These are phyloP conservation scores for Manis crassicaudata DNA, from an alignment of 2,797 vertebrate genomes.

Conservation along the genomic window DNA sequence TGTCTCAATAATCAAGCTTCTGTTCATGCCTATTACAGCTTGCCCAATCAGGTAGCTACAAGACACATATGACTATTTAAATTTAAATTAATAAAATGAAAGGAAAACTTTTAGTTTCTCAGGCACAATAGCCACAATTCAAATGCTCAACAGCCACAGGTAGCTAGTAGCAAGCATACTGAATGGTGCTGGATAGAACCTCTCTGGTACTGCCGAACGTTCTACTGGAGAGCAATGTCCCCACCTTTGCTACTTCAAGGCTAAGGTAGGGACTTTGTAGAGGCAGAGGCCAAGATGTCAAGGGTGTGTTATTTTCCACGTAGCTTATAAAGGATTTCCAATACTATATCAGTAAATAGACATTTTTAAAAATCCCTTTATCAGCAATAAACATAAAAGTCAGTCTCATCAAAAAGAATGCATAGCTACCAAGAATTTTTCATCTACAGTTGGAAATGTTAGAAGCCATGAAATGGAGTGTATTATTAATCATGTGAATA, in stretches of 20 bases:
- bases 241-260: neutral
- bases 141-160: neutral
- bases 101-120: neutral
- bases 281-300: neutral
- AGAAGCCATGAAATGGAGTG: slow-evolving; percentile 18
- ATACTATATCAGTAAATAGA: neutral
- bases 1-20: neutral
- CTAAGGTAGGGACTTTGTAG: neutral
- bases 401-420: slow-evolving; percentile 51
- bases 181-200: neutral
- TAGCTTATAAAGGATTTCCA: slow-evolving; percentile 36
- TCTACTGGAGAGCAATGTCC: neutral
- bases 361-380: neutral
- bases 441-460: neutral
- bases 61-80: neutral
- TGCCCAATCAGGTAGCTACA: neutral
- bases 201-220: neutral
- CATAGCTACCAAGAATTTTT: slow-evolving; percentile 41
- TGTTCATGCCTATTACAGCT: neutral
- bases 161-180: neutral
- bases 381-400: slow-evolving; percentile 54
- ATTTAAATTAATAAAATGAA: slow-evolving; percentile 6
- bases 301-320: neutral
- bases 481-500: neutral
- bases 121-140: neutral